Conservation (phyloP, 2,113 vertebrate genomes). For the Progne subis region DNA sequence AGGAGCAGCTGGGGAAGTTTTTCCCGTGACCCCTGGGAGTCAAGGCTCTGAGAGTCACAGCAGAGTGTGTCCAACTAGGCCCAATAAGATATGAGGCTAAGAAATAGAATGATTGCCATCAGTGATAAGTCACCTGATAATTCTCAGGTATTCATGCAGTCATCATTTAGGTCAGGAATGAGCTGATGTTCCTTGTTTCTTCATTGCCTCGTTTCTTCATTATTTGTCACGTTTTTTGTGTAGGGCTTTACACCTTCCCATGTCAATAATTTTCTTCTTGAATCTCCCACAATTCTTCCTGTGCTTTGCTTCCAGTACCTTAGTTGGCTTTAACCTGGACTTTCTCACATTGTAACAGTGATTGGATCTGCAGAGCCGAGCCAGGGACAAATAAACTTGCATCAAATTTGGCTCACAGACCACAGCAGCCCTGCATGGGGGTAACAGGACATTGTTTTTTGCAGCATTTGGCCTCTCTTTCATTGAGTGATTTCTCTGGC, state of each 20-base stretch:
- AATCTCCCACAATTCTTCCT: background rate
- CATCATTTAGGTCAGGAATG: background rate
- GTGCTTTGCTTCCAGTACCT: background rate
- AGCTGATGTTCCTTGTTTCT: background rate
- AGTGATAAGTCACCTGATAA: background rate
- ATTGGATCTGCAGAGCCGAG: background rate
- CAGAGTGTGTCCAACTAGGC: background rate
- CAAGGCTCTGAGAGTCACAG: background rate
- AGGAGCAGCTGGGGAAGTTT: background rate
- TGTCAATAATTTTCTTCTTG: background rate
- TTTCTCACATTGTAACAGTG: background rate
- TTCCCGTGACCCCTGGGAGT: background rate
- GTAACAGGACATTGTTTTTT: background rate
- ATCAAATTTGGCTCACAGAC: background rate
- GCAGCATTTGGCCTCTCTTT: background rate
- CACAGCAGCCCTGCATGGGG: fast-evolving
- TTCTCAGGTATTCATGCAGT: background rate
- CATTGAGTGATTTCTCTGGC: background rate
- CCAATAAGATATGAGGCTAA: background rate
- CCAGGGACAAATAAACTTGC: background rate
- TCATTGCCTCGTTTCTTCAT: background rate
- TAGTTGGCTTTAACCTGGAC: background rate
- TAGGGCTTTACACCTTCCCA: background rate
- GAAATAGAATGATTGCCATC: background rate
- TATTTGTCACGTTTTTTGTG: background rate